A percentile compares a stretch with the other conserved stretches of the same genome.
These are phyloP conservation scores for Hermaeophaga mercurialis DNA, from an alignment of 2,888 invertebrate species.

Conservation along the genomic window DNA sequence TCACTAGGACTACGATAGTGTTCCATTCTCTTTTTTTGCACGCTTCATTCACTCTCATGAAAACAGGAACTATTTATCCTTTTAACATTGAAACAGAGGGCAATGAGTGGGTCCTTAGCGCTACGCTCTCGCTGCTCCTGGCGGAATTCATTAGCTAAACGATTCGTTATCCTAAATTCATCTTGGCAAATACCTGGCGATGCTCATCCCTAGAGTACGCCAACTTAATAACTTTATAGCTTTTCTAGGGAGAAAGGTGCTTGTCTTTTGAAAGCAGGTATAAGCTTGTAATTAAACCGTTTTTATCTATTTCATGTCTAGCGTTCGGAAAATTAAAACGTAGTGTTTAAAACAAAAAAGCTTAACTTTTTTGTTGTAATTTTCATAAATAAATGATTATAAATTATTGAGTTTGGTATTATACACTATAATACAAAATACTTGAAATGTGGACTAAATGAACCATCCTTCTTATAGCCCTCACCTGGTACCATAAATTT, in stretches of 20 bases:
- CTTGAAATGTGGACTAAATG: no score
- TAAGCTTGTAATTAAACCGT: conserved; percentile 20
- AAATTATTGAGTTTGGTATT: no score
- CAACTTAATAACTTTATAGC: conserved; percentile 41
- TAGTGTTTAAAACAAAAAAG: no score
- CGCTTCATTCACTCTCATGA: conserved; percentile 13
- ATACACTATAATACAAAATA: no score
- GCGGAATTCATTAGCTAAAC: conserved; percentile 40
- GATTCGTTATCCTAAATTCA: conserved; percentile 41
- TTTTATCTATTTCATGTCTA: conserved; percentile 3
- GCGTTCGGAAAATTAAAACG: no score
- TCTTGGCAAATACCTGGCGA: conserved; percentile 33
- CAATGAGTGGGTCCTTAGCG: conserved; percentile 12
- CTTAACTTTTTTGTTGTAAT: no score
- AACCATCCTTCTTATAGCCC: no score
- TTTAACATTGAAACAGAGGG: conserved; percentile 20
- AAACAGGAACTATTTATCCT: conserved; percentile 23
- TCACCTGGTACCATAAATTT: no score
- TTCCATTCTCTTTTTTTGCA: conserved; percentile 1
- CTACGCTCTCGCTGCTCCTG: conserved; percentile 13
- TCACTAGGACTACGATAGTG: not conserved
- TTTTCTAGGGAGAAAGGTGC: conserved; percentile 17
- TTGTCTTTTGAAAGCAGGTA: conserved; percentile 15
- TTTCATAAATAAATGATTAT: no score
- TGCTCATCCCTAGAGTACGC: conserved; percentile 34